Evolutionary conservation across 2,888 invertebrate species (phyloP).

Genomic region (Leucophenga maculata): DNA sequence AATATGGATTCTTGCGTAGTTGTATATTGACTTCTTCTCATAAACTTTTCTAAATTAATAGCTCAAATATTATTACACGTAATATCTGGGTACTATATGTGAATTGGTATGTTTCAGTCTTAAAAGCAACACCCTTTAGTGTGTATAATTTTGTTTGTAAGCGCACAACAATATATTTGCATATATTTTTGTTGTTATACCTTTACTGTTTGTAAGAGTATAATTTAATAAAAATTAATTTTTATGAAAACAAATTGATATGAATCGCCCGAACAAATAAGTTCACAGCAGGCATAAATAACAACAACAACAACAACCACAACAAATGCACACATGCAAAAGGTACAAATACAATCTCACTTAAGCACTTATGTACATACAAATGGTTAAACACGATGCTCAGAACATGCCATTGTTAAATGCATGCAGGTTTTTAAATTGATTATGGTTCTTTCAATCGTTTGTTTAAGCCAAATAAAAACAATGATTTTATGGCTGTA

Average conservation of each 20-base stretch:
- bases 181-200: neutral
- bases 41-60: no score
- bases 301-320: neutral
- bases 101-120: no score
- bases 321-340: neutral
- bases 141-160: neutral
- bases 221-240: conserved; percentile 22
- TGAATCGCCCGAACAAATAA: neutral
- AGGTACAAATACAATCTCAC: neutral
- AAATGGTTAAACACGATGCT: neutral
- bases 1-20: no score
- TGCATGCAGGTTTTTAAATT: conserved; percentile 7
- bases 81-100: no score
- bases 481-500: neutral
- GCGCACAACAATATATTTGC: neutral
- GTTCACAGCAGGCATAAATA: neutral
- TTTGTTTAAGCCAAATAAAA: neutral
- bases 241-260: conserved; percentile 16
- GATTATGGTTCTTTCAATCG: neutral
- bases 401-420: neutral
- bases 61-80: no score
- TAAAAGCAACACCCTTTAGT: no score
- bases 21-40: no score
- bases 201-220: neutral
- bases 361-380: no score